These are phyloP conservation scores for Luidia sarsii DNA, from an alignment of 53 echinoderm and acorn worm genomes.

Conservation along the genomic window DNA sequence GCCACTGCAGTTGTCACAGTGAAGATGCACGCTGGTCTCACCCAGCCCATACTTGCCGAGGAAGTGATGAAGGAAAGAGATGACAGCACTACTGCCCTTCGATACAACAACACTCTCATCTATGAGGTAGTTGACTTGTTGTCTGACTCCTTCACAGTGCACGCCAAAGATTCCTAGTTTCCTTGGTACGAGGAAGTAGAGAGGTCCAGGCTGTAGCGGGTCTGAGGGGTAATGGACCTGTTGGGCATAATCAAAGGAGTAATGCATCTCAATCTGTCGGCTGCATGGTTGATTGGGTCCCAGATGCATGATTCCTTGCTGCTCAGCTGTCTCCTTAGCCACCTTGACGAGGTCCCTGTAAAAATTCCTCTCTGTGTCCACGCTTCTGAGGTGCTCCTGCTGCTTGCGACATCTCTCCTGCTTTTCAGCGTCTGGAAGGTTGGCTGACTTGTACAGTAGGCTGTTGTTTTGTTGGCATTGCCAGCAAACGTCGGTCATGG, in stretches of 20 bases:
- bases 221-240: conserved; percentile 62
- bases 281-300: conserved; percentile 9
- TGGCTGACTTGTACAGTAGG: conserved; percentile 30
- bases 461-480: conserved; percentile 40
- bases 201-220: conserved; percentile 64
- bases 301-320: no score
- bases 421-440: conserved; percentile 29
- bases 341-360: conserved; percentile 1
- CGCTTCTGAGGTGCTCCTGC: conserved; percentile 25
- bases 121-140: conserved; percentile 71
- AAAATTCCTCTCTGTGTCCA: neutral
- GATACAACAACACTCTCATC: conserved; percentile 56
- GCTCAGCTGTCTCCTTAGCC: neutral
- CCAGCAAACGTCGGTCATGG: conserved; percentile 55
- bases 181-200: conserved; percentile 56
- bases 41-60: no score
- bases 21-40: no score
- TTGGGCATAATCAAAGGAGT: conserved; percentile 71
- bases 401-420: neutral
- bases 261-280: conserved; percentile 32
- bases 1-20: conserved; percentile 68
- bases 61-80: conserved; percentile 58
- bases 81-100: conserved; percentile 65
- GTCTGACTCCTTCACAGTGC: conserved; percentile 43
- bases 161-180: conserved; percentile 71